Base-by-base conservation (phyloP, 2,113 vertebrate genomes). In the Malurus elegans region DNA sequence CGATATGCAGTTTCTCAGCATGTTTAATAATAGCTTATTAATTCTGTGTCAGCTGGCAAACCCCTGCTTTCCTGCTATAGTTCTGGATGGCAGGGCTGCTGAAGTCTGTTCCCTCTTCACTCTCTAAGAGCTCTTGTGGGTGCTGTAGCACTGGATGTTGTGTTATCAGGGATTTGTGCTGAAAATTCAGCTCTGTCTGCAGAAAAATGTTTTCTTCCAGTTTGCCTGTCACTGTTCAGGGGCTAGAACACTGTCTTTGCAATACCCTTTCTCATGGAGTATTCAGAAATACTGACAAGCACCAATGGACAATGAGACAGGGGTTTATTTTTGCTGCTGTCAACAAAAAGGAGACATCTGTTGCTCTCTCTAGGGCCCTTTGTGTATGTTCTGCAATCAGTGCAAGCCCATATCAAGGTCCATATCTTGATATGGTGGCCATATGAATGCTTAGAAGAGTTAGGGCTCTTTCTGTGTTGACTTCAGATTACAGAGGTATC, bases 181-280 rank as follows among this genome's bases (percentile, higher is more conserved):
- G 57, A 62, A 42, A 62, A 42, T 18, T 29, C 21, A 64, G 40
- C 25, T 67, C 70, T 51, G 15, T 13, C 48, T 84, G 13, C 38
- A 34, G 32, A 53, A 82, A 88, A 79, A 54, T 5, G 0, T 44
- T 58, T 19, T 72, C 36, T 69, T 71, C 53, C 23, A 57, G 17
- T 69, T 36, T n/a, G 12, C 0, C 0, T 26, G 29, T 50, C n/a
- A 42, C 4, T 24, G 6, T 32, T 64, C n/a, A 78, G 26, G 32
- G 45, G 21, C 28, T 82, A 31, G 65, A 78, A 29, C 10, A 8
- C 1, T 28, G 8, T 45, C 23, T 81, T 66, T 53, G 60, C n/a
- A 44, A 31, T 18, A 40, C 2, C 18, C 17, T 60, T 66, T 50
- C 87, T 76, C 61, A 53, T 25, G 45, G 36, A 32, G 36, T 25